A percentile compares a stretch with the other conserved stretches of the same genome.
phyloP scores from a whole-genome alignment of 1,140 invertebrate species.

The Lordiphosa mommai region DNA sequence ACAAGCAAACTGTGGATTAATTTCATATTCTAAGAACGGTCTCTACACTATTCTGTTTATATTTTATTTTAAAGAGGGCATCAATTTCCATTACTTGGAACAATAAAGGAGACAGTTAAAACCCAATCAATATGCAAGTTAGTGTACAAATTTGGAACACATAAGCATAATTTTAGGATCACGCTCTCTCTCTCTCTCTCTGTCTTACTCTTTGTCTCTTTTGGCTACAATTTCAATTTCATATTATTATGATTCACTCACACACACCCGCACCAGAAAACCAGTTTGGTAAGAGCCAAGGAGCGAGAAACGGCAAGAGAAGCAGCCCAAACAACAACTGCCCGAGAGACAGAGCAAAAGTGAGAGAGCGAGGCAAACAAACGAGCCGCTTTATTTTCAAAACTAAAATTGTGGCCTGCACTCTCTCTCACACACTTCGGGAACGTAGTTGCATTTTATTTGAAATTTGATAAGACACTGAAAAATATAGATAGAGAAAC shows the following conservation, averaged over 20 bases:
- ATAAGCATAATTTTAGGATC: neutral
- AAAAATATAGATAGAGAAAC: neutral
- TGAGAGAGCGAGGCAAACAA: conserved; percentile 38
- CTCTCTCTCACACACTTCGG: too few species aligned
- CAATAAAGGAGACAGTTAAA: neutral
- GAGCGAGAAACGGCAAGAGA: conserved; percentile 8
- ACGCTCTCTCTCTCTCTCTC: conserved; percentile 8
- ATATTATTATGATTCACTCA: conserved; percentile 68
- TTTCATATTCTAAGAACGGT: conserved; percentile 8
- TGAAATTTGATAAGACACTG: conserved; percentile 61
- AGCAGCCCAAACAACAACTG: conserved; percentile 3
- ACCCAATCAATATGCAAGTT: neutral
- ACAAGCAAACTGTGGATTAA: neutral
- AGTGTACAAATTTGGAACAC: conserved; percentile 7
- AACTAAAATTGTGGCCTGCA: conserved; percentile 48
- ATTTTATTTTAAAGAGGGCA: neutral
- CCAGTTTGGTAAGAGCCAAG: conserved; percentile 28
- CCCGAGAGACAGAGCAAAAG: neutral
- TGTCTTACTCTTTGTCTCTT: neutral
- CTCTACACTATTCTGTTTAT: neutral
- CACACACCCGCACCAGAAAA: conserved; percentile 43
- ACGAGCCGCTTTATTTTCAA: conserved; percentile 52
- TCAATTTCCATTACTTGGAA: conserved; percentile 1
- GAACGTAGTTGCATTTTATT: conserved; percentile 56
- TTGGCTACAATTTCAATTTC: conserved; percentile 71